Percentiles rank a stretch among this genome's conserved stretches.
These are phyloP conservation scores for Vombatus ursinus DNA, from an alignment of 2,113 vertebrate genomes.

Conservation along the genomic window DNA sequence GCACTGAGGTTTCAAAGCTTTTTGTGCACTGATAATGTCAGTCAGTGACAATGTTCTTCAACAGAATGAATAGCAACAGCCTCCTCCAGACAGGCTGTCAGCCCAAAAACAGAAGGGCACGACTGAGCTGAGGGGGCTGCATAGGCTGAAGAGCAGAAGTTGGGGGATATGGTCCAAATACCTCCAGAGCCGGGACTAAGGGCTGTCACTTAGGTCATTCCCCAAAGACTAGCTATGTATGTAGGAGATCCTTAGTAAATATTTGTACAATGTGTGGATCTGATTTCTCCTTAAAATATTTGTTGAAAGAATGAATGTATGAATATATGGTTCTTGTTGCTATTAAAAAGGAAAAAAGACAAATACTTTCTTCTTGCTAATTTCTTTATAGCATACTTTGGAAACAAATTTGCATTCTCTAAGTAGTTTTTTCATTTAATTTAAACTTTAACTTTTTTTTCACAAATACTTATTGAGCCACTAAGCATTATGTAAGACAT, in stretches of 20 bases:
- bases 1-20: constrained; percentile 46
- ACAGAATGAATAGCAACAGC: constrained; percentile 18
- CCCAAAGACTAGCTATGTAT: background rate
- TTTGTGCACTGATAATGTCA: constrained; percentile 54
- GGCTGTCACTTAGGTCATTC: background rate
- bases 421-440: background rate
- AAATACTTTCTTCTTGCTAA: background rate
- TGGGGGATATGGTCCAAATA: background rate
- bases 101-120: background rate
- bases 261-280: background rate
- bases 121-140: background rate
- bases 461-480: background rate
- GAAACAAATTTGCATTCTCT: background rate
- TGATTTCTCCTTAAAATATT: background rate
- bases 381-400: background rate
- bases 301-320: background rate
- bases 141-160: background rate
- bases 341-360: background rate
- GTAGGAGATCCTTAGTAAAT: background rate
- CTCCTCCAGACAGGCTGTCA: constrained; percentile 21
- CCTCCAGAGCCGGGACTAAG: background rate
- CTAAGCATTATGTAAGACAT: background rate
- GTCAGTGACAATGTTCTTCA: constrained; percentile 36
- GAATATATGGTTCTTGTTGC: background rate
- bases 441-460: background rate